Conservation (phyloP, 2,888 invertebrate genomes). For the Cremastinae sp. region DNA sequence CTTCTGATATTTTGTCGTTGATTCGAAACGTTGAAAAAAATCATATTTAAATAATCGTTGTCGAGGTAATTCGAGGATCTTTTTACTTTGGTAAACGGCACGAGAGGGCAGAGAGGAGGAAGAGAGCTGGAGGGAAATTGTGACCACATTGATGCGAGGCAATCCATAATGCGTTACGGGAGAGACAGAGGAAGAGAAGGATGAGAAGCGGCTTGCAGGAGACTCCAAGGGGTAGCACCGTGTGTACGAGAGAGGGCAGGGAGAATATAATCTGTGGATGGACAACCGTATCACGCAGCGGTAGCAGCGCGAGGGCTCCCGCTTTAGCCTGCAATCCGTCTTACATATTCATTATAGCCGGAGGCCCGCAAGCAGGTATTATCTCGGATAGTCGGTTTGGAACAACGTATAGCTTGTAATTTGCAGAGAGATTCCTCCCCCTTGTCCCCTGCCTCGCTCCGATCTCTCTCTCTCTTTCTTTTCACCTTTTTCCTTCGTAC, state of each 20-base stretch:
- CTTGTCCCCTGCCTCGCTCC: slow-evolving; percentile 14
- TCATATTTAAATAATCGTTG: too few species aligned
- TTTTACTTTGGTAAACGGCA: too few species aligned
- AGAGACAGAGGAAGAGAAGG: slow-evolving; percentile 34
- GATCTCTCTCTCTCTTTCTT: slow-evolving; percentile 4
- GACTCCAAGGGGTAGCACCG: slow-evolving; percentile 16
- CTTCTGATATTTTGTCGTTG: too few species aligned
- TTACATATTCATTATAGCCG: slow-evolving; percentile 80
- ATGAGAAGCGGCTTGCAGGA: slow-evolving; percentile 11
- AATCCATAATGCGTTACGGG: slow-evolving; percentile 44
- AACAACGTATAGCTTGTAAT: slow-evolving; percentile 79
- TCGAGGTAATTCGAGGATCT: too few species aligned
- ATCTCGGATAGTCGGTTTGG: slow-evolving; percentile 79
- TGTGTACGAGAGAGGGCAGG: slow-evolving; percentile 42
- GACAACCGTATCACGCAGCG: slow-evolving; percentile 79
- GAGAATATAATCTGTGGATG: slow-evolving; percentile 77
- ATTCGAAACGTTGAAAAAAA: too few species aligned
- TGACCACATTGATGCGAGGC: slow-evolving; percentile 16
- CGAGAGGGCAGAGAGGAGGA: too few species aligned
- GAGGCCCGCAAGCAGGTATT: slow-evolving; percentile 78
- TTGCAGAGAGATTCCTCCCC: slow-evolving; percentile 73
- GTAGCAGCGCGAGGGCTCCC: slow-evolving; percentile 77
- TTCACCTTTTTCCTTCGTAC: slow-evolving; percentile 12
- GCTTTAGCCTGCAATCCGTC: slow-evolving; percentile 80
- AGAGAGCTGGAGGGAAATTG: neutral